phyloP scores from a whole-genome alignment of 2,888 invertebrate genomes.

The Eupsilia transversa region DNA sequence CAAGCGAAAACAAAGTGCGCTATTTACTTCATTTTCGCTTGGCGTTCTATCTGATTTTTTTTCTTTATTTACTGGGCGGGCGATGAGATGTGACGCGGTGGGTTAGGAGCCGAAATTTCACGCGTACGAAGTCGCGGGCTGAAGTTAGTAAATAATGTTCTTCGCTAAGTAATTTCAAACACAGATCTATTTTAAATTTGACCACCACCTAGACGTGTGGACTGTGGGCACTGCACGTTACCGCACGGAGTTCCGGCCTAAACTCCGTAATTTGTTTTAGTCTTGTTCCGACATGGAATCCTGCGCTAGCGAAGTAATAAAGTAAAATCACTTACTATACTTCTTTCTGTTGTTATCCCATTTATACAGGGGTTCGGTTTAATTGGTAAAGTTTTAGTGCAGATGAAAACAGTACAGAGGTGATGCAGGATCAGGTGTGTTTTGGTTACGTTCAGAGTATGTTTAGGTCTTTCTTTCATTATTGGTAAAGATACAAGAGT shows the following conservation, averaged over 20 bases:
- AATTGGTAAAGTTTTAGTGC: conserved; percentile 29
- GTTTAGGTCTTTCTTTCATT: too few relatives aligned
- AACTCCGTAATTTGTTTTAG: conserved; percentile 61
- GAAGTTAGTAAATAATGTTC: background rate
- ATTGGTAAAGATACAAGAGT: too few relatives aligned
- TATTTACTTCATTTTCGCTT: too few relatives aligned
- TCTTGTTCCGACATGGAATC: conserved; percentile 46
- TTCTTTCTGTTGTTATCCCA: conserved; percentile 23
- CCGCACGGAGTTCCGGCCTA: conserved; percentile 45
- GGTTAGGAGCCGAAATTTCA: too few relatives aligned
- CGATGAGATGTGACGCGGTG: too few relatives aligned
- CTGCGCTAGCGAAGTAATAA: conserved; percentile 18
- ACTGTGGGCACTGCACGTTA: conserved; percentile 25
- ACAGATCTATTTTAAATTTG: conserved; percentile 39
- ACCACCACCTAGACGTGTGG: conserved; percentile 27
- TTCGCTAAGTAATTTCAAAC: conserved; percentile 6
- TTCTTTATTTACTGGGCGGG: too few relatives aligned
- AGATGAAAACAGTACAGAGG: background rate
- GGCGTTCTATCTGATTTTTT: too few relatives aligned
- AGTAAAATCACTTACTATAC: conserved; percentile 39
- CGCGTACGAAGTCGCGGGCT: accelerated
- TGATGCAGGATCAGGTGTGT: background rate
- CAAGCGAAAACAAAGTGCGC: too few relatives aligned
- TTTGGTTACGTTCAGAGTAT: background rate
- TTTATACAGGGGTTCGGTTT: background rate